Percentiles rank a stretch among this genome's conserved stretches.
Evolutionary conservation across 2,113 vertebrate genomes (phyloP).

Genomic region (Eulemur rufifrons): DNA sequence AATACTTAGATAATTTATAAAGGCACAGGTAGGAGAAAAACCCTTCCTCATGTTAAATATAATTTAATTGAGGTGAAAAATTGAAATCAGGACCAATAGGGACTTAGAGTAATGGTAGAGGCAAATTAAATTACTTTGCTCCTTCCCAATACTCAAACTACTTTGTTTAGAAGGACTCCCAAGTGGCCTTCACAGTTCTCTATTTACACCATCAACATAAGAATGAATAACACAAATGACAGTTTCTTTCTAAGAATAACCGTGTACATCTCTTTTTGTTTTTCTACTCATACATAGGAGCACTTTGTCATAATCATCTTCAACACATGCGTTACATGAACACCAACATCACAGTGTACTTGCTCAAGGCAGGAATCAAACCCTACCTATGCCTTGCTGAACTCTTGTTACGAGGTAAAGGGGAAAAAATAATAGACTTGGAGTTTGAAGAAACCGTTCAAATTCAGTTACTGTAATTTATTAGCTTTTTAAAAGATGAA

Average conservation of each 20-base stretch:
- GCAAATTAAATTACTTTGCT: slow-evolving; percentile 29
- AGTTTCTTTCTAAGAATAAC: slow-evolving; percentile 11
- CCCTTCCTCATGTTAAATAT: neutral
- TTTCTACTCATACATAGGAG: neutral
- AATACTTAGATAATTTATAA: slow-evolving; percentile 3
- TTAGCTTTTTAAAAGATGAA: slow-evolving; percentile 44
- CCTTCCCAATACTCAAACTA: neutral
- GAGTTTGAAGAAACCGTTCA: slow-evolving; percentile 28
- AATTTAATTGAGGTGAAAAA: neutral
- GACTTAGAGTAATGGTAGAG: neutral
- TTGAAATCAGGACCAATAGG: neutral
- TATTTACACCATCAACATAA: neutral
- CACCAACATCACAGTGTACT: neutral
- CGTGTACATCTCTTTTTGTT: neutral
- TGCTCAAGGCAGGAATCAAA: neutral
- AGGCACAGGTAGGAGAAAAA: neutral
- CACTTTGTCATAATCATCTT: neutral
- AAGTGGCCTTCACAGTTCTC: neutral
- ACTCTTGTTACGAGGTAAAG: neutral
- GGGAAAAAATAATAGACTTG: neutral
- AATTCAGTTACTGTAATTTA: slow-evolving; percentile 10
- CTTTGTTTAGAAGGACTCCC: neutral
- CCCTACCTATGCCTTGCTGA: neutral
- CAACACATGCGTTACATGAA: neutral
- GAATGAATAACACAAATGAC: neutral